Conservation (phyloP, 2,797 vertebrate genomes). For the Sus cebifrons region DNA sequence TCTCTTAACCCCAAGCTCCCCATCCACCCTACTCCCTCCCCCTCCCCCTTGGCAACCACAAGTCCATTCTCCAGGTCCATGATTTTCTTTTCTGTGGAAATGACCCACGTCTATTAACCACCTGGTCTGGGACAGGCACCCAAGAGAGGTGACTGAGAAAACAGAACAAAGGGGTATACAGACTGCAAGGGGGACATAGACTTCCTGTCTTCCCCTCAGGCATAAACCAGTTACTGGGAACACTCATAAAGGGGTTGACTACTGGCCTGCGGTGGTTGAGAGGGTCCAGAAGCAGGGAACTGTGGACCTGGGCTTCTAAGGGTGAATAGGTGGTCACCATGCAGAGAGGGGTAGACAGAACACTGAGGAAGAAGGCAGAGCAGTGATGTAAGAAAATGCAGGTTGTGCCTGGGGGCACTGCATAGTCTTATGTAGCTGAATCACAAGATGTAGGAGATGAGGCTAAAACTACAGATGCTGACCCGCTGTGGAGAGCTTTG, state of each 20-base stretch:
- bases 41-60: no score
- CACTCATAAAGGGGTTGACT: background rate
- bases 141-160: background rate
- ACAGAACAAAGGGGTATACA: fast-evolving
- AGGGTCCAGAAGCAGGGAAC: background rate
- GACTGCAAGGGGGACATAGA: fast-evolving
- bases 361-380: background rate
- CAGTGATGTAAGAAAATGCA: background rate
- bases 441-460: background rate
- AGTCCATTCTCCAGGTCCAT: no score
- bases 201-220: background rate
- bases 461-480: background rate
- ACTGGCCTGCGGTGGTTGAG: background rate
- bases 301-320: background rate
- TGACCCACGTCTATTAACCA: background rate
- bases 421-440: background rate
- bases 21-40: no score
- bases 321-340: no score
- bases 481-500: background rate
- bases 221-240: background rate
- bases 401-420: background rate
- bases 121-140: background rate
- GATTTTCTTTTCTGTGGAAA: no score
- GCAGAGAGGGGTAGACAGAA: background rate
- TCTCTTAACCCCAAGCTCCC: no score